phyloP scores from a whole-genome alignment of 2,797 vertebrate species.

The Liasis olivaceus region DNA sequence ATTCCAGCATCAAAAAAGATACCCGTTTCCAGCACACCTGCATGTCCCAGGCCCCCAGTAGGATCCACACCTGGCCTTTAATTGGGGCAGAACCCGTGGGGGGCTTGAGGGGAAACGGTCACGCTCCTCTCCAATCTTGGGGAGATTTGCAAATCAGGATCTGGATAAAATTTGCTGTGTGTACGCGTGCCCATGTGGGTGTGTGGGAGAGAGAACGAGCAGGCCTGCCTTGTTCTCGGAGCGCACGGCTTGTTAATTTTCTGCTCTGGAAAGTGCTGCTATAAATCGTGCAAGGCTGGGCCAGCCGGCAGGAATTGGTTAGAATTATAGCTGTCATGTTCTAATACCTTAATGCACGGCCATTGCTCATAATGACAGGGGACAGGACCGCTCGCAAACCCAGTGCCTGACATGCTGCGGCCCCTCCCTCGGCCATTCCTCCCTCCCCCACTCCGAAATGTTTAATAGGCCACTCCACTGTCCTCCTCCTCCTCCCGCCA shows the following conservation, averaged over 20 bases:
- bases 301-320: constrained; percentile 45
- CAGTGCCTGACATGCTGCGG: neutral
- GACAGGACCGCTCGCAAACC: constrained; percentile 32
- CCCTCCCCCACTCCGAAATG: neutral
- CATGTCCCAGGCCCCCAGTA: no score
- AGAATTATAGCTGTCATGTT: constrained; percentile 60
- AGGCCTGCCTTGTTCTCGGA: neutral
- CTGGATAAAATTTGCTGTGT: neutral
- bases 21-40: no score
- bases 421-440: neutral
- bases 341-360: constrained; percentile 77
- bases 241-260: constrained; percentile 44
- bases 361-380: constrained; percentile 67
- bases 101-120: neutral
- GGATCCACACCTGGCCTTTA: neutral
- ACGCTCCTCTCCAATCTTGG: no score
- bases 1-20: no score
- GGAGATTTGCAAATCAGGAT: neutral
- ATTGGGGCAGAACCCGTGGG: neutral
- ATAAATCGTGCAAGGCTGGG: constrained; percentile 49
- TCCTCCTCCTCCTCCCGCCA: no score
- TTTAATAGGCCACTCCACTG: neutral
- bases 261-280: constrained; percentile 52
- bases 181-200: no score
- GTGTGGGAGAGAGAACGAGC: neutral